Evolutionary conservation across 2,888 invertebrate genomes (phyloP).

Genomic region (Slavum lentiscoides): DNA sequence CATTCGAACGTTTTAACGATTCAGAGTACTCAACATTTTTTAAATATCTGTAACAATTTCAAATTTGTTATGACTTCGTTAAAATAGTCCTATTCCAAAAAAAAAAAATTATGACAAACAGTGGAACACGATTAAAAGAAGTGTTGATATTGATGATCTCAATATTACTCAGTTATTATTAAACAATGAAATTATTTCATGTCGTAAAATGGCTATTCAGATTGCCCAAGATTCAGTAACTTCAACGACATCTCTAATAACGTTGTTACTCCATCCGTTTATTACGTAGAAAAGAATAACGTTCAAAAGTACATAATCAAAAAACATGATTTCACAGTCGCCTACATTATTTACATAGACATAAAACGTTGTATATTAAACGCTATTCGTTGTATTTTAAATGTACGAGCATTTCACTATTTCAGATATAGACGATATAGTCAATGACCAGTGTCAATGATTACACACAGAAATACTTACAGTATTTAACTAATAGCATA

Average conservation of each 20-base stretch:
- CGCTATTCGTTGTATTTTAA: neutral
- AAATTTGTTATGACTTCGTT: no score
- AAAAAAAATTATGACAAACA: neutral
- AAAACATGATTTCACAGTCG: neutral
- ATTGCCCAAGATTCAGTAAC: neutral
- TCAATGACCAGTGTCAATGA: no score
- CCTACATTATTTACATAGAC: no score
- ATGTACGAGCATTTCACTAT: no score
- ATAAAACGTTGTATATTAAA: neutral
- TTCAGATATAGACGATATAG: no score
- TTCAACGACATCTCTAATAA: neutral
- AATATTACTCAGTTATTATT: neutral
- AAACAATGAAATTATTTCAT: neutral
- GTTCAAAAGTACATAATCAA: neutral
- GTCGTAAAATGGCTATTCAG: constrained; percentile 21
- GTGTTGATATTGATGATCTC: neutral
- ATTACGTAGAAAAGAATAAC: constrained; percentile 6
- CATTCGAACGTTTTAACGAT: no score
- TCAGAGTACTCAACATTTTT: no score
- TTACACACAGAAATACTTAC: no score
- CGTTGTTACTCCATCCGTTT: constrained; percentile 8
- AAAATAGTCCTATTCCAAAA: no score
- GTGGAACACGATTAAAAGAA: neutral
- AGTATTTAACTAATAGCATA: no score
- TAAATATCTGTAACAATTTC: neutral